These are phyloP conservation scores for Macrophya annulata DNA, from an alignment of 2,888 invertebrate genomes.

Conservation along the genomic window DNA sequence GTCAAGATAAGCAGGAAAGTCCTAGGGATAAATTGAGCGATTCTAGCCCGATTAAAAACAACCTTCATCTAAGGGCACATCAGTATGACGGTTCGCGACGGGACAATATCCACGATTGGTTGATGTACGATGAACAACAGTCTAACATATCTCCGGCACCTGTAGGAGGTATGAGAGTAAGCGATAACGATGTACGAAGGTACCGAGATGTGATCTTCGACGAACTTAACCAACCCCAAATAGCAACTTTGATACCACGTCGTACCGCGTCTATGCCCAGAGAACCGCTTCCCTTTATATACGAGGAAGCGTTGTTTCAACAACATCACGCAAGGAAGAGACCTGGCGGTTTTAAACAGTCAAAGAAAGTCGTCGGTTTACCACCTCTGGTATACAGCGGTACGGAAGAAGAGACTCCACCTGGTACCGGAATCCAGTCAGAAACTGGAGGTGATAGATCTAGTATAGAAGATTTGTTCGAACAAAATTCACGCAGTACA, in stretches of 20 bases:
- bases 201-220: slow-evolving; percentile 66
- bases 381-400: slow-evolving; percentile 55
- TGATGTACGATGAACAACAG: slow-evolving; percentile 69
- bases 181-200: slow-evolving; percentile 62
- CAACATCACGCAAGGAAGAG: slow-evolving; percentile 56
- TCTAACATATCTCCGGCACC: slow-evolving; percentile 61
- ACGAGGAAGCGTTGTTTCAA: slow-evolving; percentile 57
- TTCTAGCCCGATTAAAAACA: not conserved
- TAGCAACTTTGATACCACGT: slow-evolving; percentile 28
- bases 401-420: slow-evolving; percentile 57
- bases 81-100: slow-evolving; percentile 57
- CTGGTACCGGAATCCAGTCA: slow-evolving; percentile 23
- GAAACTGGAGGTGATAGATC: not conserved
- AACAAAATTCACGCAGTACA: slow-evolving; percentile 46
- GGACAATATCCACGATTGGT: slow-evolving; percentile 69
- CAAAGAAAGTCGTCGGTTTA: slow-evolving; percentile 56
- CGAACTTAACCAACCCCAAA: slow-evolving; percentile 38
- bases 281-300: slow-evolving; percentile 61
- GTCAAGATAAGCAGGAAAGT: slow-evolving; percentile 60
- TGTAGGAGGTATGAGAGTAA: slow-evolving; percentile 62
- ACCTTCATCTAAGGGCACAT: slow-evolving; percentile 56
- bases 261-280: not conserved
- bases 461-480: slow-evolving; percentile 52
- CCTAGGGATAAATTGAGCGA: slow-evolving; percentile 27
- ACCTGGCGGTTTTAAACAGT: slow-evolving; percentile 53